phyloP scores from a whole-genome alignment of 2,888 invertebrate species.

The Catocala fraxini region DNA sequence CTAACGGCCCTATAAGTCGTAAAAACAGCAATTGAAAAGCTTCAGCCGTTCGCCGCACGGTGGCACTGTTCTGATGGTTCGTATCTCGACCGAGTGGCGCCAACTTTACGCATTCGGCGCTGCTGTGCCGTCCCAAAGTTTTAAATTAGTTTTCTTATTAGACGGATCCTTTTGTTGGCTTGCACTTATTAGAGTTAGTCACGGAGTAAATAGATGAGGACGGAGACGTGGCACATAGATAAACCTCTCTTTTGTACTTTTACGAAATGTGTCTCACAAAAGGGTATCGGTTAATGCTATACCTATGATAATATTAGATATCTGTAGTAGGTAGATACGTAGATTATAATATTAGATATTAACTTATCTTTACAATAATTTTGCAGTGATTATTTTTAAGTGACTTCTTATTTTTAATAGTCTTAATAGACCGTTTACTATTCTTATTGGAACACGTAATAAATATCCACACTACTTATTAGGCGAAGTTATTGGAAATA shows the following conservation, averaged over 20 bases:
- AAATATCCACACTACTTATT: background rate
- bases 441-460: constrained; percentile 5
- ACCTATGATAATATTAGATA: too few species aligned
- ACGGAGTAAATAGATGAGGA: constrained; percentile 41
- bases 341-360: background rate
- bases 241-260: constrained; percentile 33
- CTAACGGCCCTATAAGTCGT: constrained; percentile 62
- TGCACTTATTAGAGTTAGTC: constrained; percentile 60
- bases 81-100: constrained; percentile 58
- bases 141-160: constrained; percentile 74
- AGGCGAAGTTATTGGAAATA: background rate
- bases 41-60: constrained; percentile 84
- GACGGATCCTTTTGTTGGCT: constrained; percentile 58
- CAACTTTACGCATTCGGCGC: constrained; percentile 72
- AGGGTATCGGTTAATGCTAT: background rate
- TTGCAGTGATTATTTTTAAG: background rate
- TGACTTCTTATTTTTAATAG: background rate
- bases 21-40: constrained; percentile 81
- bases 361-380: background rate
- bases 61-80: constrained; percentile 79
- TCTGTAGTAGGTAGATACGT: background rate
- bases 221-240: constrained; percentile 24
- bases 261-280: constrained; percentile 10
- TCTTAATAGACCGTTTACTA: background rate
- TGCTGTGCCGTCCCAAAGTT: constrained; percentile 68